These are phyloP conservation scores for Charanyca ferruginea DNA, from an alignment of 2,888 invertebrate genomes.

Conservation along the genomic window DNA sequence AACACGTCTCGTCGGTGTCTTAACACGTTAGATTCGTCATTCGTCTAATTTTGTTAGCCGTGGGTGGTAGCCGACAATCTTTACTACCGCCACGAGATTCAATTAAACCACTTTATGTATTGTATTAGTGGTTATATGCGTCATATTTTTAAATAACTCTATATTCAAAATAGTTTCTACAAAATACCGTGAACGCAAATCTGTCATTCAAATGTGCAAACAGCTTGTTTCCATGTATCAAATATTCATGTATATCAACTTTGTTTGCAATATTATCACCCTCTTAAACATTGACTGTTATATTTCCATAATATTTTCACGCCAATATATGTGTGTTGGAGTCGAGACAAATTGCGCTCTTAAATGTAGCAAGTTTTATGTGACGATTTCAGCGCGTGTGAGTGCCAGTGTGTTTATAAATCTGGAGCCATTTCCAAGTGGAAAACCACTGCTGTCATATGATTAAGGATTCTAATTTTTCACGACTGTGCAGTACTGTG, in stretches of 20 bases:
- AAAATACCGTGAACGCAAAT: slow-evolving; percentile 38
- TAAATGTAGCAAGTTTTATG: slow-evolving; percentile 56
- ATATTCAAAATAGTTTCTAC: slow-evolving; percentile 37
- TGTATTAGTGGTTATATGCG: slow-evolving; percentile 57
- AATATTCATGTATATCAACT: slow-evolving; percentile 35
- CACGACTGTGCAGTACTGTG: slow-evolving; percentile 45
- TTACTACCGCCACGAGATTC: slow-evolving; percentile 70
- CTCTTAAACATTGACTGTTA: slow-evolving; percentile 60
- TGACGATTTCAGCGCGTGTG: slow-evolving; percentile 39
- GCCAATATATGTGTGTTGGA: slow-evolving; percentile 54
- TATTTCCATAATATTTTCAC: slow-evolving; percentile 58
- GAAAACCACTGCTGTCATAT: slow-evolving; percentile 55
- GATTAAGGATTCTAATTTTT: slow-evolving; percentile 60
- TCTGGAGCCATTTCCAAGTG: slow-evolving; percentile 57
- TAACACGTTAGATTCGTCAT: slow-evolving; percentile 72
- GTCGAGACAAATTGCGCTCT: slow-evolving; percentile 54
- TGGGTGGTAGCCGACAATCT: slow-evolving; percentile 74
- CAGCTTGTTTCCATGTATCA: slow-evolving; percentile 39
- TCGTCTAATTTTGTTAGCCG: slow-evolving; percentile 77
- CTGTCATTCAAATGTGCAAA: slow-evolving; percentile 39
- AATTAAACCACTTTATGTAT: slow-evolving; percentile 69
- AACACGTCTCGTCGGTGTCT: slow-evolving; percentile 26
- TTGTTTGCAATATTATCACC: slow-evolving; percentile 51
- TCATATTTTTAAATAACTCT: slow-evolving; percentile 41
- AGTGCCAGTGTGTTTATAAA: slow-evolving; percentile 55